These are phyloP conservation scores for Coptodon rendalli DNA, from an alignment of 2,113 vertebrate species.

Conservation along the genomic window DNA sequence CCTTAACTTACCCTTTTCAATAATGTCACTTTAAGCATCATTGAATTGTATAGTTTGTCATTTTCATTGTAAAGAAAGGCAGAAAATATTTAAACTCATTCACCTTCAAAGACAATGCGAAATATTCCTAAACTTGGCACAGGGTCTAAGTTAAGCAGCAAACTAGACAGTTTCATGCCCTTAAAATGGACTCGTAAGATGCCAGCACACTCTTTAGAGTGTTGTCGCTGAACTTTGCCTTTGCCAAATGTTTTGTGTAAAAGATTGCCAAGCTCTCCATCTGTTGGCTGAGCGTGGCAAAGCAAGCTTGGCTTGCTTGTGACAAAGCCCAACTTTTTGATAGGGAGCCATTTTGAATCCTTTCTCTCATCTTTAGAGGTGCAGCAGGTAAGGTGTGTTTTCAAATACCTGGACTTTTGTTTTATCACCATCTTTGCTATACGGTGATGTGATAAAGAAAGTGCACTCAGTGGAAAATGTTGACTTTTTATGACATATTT, in stretches of 20 bases:
- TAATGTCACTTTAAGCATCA: neutral
- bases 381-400: neutral
- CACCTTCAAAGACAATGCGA: neutral
- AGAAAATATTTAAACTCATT: neutral
- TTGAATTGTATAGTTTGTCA: accelerated
- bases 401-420: neutral
- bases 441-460: neutral
- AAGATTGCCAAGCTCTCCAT: conserved; percentile 50
- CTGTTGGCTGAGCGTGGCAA: conserved; percentile 37
- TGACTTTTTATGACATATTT: neutral
- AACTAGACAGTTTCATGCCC: neutral
- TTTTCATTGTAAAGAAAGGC: neutral
- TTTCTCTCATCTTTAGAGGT: neutral
- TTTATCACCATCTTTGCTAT: neutral
- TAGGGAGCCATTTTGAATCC: conserved; percentile 27
- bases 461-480: neutral
- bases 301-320: neutral
- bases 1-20: neutral
- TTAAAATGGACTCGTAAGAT: neutral
- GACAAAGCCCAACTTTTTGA: conserved; percentile 27
- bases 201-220: neutral
- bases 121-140: neutral
- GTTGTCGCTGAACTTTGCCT: conserved; percentile 23
- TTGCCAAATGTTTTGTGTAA: neutral
- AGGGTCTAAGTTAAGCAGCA: neutral